Evolutionary conservation across 1,140 invertebrate genomes (phyloP).

Genomic region (Diachasma alloeum): DNA sequence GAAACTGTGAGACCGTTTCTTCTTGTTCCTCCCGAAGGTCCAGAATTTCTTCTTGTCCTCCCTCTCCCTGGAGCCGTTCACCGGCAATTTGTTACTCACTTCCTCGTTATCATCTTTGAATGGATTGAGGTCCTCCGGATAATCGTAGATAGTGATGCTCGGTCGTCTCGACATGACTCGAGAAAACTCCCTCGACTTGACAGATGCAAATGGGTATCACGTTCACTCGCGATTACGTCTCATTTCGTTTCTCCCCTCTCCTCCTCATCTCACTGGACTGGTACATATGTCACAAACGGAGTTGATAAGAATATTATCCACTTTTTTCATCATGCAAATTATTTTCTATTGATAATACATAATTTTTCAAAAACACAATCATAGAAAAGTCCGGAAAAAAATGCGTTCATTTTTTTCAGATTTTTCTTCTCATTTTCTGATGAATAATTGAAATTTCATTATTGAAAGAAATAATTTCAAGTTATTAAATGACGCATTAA

Average conservation of each 20-base stretch:
- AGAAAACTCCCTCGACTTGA: background rate
- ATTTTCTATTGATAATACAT: no score
- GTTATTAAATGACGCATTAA: no score
- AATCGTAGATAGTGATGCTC: conserved; percentile 69
- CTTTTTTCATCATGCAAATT: background rate
- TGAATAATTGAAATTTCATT: no score
- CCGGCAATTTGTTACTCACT: background rate
- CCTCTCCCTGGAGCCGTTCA: background rate
- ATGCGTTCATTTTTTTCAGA: no score
- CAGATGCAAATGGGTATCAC: conserved; percentile 23
- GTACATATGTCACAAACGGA: no score
- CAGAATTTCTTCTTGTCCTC: conserved; percentile 57
- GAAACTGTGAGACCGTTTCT: conserved; percentile 57
- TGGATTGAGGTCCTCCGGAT: conserved; percentile 77
- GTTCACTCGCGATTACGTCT: conserved; percentile 29
- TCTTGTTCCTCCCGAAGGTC: conserved; percentile 54
- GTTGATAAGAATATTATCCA: background rate
- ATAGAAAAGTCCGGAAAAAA: no score
- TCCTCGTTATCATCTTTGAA: conserved; percentile 71
- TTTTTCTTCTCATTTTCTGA: no score
- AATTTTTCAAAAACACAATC: no score
- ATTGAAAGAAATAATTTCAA: no score
- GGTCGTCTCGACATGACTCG: conserved; percentile 55
- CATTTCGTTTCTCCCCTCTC: conserved; percentile 22
- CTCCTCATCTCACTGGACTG: background rate